A percentile compares a stretch with the other conserved stretches of the same genome.
These are phyloP conservation scores for Muscicapa striata DNA, from an alignment of 2,797 vertebrate species.

Conservation along the genomic window DNA sequence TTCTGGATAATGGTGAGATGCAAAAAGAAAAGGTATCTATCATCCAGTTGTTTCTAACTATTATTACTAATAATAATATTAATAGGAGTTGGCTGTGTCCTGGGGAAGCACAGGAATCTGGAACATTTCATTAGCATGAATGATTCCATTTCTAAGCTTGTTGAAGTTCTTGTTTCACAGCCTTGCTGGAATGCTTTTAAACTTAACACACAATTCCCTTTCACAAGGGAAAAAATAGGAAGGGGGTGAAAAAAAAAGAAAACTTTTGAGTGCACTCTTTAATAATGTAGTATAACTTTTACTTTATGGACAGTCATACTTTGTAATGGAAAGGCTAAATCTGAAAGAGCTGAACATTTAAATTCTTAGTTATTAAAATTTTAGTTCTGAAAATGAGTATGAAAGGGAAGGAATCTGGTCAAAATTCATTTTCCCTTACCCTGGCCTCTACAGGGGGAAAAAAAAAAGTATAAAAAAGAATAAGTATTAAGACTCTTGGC, in stretches of 20 bases:
- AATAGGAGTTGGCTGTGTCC: slow-evolving; percentile 20
- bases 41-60: slow-evolving; percentile 18
- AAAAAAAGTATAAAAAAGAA: neutral
- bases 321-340: neutral
- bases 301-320: neutral
- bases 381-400: neutral
- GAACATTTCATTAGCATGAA: slow-evolving; percentile 56
- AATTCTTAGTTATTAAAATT: slow-evolving; percentile 5
- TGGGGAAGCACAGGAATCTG: slow-evolving; percentile 57
- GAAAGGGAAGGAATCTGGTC: neutral
- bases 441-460: neutral
- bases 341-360: neutral
- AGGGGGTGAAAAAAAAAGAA: fast-evolving
- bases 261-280: neutral
- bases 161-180: slow-evolving; percentile 27
- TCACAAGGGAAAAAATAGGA: neutral
- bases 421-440: neutral
- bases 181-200: slow-evolving; percentile 12
- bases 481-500: neutral
- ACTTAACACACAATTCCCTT: slow-evolving; percentile 18
- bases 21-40: slow-evolving; percentile 20
- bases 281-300: neutral
- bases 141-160: slow-evolving; percentile 48
- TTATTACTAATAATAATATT: neutral
- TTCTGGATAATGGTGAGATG: slow-evolving; percentile 24